Conservation (phyloP, 2,888 invertebrate genomes). For the Machimus atricapillus region DNA sequence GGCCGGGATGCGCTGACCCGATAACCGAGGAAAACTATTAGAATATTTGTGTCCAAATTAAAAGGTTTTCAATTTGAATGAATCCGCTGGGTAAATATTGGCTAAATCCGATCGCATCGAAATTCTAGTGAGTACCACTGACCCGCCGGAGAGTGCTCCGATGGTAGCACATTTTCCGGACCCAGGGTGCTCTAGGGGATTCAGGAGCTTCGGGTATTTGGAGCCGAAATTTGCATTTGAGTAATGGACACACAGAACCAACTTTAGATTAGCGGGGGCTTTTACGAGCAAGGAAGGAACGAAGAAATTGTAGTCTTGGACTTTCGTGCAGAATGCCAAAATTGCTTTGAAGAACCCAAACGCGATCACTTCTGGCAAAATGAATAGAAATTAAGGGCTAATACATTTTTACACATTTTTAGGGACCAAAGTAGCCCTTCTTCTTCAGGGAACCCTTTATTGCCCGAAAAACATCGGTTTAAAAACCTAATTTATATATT, state of each 20-base stretch:
- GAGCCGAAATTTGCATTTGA: neutral
- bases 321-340: neutral
- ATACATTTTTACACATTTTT: neutral
- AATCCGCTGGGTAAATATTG: neutral
- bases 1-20: neutral
- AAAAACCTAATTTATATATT: too few relatives aligned
- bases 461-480: too few relatives aligned
- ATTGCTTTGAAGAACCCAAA: neutral
- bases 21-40: conserved; percentile 24
- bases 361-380: neutral
- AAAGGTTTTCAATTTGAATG: conserved; percentile 28
- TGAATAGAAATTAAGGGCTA: neutral
- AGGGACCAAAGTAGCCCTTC: neutral
- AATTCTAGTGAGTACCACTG: neutral
- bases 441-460: too few relatives aligned
- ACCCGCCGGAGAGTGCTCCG: neutral
- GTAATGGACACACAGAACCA: neutral
- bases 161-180: neutral
- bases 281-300: neutral
- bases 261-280: neutral
- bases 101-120: neutral
- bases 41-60: neutral
- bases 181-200: neutral
- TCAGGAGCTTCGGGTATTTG: neutral
- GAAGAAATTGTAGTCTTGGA: neutral